A percentile compares a stretch with the other conserved stretches of the same genome.
These are phyloP conservation scores for Trachops cirrhosus DNA, from an alignment of 2,797 vertebrate genomes.

Conservation along the genomic window DNA sequence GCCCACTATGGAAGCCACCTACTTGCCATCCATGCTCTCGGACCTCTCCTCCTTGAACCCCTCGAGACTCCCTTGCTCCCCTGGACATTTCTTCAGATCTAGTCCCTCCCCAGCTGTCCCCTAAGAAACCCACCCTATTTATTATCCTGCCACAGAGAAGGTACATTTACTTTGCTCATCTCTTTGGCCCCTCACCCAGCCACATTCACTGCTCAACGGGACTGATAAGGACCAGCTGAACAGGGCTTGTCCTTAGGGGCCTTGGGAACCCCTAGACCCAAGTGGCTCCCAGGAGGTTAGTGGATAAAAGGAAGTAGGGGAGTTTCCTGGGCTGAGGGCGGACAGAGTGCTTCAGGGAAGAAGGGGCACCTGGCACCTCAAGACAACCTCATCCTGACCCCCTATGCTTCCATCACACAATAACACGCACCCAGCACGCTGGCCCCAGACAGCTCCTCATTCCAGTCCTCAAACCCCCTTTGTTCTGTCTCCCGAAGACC, in stretches of 20 bases:
- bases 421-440: accelerated
- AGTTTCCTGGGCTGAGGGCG: neutral
- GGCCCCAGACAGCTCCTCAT: neutral
- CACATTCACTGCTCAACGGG: neutral
- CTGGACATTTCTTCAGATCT: neutral
- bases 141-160: neutral
- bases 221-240: neutral
- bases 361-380: neutral
- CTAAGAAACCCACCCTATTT: neutral
- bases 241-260: neutral
- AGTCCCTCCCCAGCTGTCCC: neutral
- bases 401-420: neutral
- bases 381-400: neutral
- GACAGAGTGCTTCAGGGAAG: neutral
- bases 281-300: neutral
- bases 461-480: neutral
- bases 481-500: neutral
- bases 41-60: neutral
- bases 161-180: neutral
- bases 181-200: neutral
- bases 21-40: neutral
- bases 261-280: neutral
- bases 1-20: neutral
- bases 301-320: neutral
- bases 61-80: neutral